Evolutionary conservation across 2,888 invertebrate species (phyloP), one percentile per base, ranked within the genome.

Genomic region (Amphipyra tragopoginis): DNA sequence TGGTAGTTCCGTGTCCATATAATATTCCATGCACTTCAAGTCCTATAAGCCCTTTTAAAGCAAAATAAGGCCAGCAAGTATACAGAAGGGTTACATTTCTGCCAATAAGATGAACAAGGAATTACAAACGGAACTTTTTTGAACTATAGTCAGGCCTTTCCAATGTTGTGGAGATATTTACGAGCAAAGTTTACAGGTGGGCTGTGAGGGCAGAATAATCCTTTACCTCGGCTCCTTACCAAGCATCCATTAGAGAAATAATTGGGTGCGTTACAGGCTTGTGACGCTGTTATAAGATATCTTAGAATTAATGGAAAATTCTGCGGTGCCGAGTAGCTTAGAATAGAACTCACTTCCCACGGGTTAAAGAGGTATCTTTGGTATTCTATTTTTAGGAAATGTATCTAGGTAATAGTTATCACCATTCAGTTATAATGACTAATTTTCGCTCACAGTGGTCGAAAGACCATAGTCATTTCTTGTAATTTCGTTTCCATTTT

Each of bases 151-250:
- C 36, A 51, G 15, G 43, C 61, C 66, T 53, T 55, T 50, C 36
- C 33, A 43, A 39, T 66, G 61, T 75, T 51, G 33, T 42, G 11
- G 50, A 54, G 50, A 76, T 73, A 76, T 76, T 73, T 62, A 73
- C 66, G 67, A 47, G 13, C 13, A 34, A 72, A 76, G 62, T 76
- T 73, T 48, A n/a, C 61, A 73, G 67, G 76, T 62, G 38, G 44
- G 53, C 48, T 8, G 38, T 13, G 36, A 21, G 14, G 11, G 13
- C 10, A n/a, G 34, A 62, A 62, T 66, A 62, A 72, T 62, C 75
- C 66, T 62, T 62, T 62, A 14, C 44, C 43, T 45, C 33, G 45
- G 13, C 36, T 47, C 33, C 42, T 56, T 48, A 57, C 45, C 47
- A 50, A 60, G 60, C 57, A 29, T 47, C 49, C 39, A 57, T 73